Conservation (phyloP, 1,140 invertebrate genomes). For the Tribolium madens region DNA sequence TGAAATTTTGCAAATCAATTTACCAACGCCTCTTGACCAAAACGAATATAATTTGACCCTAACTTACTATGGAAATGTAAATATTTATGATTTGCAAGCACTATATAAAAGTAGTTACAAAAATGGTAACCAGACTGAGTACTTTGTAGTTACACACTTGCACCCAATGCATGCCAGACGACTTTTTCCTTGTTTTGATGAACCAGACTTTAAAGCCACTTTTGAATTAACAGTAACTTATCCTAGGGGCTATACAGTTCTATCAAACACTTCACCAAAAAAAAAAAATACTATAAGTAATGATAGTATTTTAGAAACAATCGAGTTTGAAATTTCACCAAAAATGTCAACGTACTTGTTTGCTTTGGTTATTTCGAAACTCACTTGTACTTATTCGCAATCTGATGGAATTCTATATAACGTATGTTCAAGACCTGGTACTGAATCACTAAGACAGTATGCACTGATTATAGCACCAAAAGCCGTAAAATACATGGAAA, state of each 20-base stretch:
- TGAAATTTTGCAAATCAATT: no score
- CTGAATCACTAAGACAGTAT: not conserved
- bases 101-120: conserved; percentile 57
- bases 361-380: conserved; percentile 71
- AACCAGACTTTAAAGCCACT: conserved; percentile 84
- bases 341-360: conserved; percentile 82
- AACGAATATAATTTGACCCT: not conserved
- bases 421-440: not conserved
- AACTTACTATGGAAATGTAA: not conserved
- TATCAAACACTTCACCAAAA: conserved; percentile 67
- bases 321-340: conserved; percentile 70
- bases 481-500: not conserved
- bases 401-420: not conserved
- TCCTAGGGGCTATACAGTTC: conserved; percentile 68
- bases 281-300: not conserved
- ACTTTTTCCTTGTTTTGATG: conserved; percentile 92
- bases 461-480: not conserved
- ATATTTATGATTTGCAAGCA: conserved; percentile 48
- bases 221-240: conserved; percentile 78
- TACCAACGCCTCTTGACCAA: no score
- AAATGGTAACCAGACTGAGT: conserved; percentile 36
- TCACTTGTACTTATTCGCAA: not conserved
- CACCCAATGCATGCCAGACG: conserved; percentile 82
- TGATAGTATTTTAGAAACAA: not conserved
- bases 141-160: conserved; percentile 81